Evolutionary conservation across 1,140 invertebrate species (phyloP).

Genomic region (Argopecten irradians): DNA sequence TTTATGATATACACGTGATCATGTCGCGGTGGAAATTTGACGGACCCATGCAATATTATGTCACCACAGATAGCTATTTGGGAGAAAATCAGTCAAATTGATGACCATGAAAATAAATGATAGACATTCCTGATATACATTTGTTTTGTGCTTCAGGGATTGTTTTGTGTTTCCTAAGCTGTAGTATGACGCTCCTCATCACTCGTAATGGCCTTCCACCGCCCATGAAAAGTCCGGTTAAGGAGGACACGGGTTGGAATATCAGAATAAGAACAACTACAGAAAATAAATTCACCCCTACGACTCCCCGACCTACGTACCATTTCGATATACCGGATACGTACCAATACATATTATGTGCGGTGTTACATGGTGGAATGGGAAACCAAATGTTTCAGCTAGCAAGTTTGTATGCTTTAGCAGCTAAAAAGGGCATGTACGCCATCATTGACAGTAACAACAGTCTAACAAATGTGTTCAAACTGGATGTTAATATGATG

Average conservation of each 20-base stretch:
- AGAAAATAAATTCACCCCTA: background rate
- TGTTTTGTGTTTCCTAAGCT: too few relatives aligned
- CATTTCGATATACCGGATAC: background rate
- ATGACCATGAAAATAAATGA: too few relatives aligned
- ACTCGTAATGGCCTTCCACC: too few relatives aligned
- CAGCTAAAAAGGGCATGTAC: slow-evolving; percentile 29
- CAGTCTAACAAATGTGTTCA: background rate
- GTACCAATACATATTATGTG: background rate
- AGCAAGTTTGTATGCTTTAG: slow-evolving; percentile 50
- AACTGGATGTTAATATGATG: background rate
- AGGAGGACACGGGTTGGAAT: background rate
- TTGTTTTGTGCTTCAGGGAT: too few relatives aligned
- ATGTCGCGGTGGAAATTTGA: too few relatives aligned
- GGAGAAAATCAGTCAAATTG: too few relatives aligned
- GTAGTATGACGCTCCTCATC: too few relatives aligned
- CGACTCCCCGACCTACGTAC: background rate
- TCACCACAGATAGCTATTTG: too few relatives aligned
- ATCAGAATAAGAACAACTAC: background rate
- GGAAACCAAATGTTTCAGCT: slow-evolving; percentile 57
- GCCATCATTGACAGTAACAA: background rate
- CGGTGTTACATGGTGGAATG: slow-evolving; percentile 35
- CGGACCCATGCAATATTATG: too few relatives aligned
- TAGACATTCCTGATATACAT: too few relatives aligned
- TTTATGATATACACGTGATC: too few relatives aligned
- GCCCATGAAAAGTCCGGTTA: too few relatives aligned